Base-by-base conservation (phyloP, 2,797 vertebrate species). In the Bovichtus variegatus region DNA sequence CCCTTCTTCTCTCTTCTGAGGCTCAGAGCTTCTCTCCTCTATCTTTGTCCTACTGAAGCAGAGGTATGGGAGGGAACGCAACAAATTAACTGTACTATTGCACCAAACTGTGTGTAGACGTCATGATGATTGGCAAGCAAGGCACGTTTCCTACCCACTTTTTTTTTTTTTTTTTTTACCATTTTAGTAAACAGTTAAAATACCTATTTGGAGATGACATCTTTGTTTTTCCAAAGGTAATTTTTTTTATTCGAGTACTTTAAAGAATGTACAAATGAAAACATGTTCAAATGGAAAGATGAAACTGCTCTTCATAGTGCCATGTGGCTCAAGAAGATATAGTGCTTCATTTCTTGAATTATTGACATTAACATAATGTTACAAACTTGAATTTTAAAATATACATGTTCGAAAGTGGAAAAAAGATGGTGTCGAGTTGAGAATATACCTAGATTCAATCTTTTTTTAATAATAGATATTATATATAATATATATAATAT, bases 31-130 rank as follows among this genome's bases (percentile, higher is more conserved):
- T 73, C 50, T 54, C 55, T 55, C 13, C 9, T 71, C 61, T 19
- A 44, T 67, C 73, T 78, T 65, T 13, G 34, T 71, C 54, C 68
- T 15, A 59, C 67, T 76, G 75, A 81, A 50, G 80, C 47, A 21
- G 60, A 72, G 51, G 40, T 47, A 65, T 2, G 36, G 57, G 57
- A 59, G 58, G 55, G 12, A 73, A 75, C n/a, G 23, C 64, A 60
- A 77, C 63, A 69, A 78, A 87, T 83, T 76, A 81, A 58, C 57
- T 5, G 57, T 43, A 34, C 79, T 63, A 69, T 69, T 72, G 65
- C 31, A 9, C 36, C 15, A 15, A 40, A 57, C 64, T 60, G 53
- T 60, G 51, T 76, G 59, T 9, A 21, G 70, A 25, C 80, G 63
- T 60, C 51, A 15, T n/a, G 19, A n/a, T 38, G 49, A 78, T 23